These are phyloP conservation scores for Drosophila melanica DNA, from an alignment of 1,140 invertebrate species.

Conservation along the genomic window DNA sequence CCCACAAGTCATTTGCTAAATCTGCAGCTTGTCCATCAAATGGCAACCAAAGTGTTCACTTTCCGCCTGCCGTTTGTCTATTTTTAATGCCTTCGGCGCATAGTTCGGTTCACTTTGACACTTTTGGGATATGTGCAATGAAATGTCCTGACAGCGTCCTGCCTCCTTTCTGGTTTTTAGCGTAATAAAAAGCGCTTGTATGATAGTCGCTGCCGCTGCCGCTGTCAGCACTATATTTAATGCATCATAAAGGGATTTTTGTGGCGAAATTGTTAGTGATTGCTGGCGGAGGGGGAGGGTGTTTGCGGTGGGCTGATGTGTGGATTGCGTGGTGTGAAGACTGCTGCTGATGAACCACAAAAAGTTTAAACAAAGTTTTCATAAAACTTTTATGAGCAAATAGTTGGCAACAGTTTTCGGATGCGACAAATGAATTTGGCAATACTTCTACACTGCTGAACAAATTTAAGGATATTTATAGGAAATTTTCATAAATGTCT, in stretches of 20 bases:
- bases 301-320: neutral
- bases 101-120: constrained; percentile 22
- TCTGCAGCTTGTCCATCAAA: constrained; percentile 1
- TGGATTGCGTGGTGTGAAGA: neutral
- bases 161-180: constrained; percentile 59
- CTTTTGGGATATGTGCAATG: constrained; percentile 33
- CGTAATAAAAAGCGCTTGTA: constrained; percentile 46
- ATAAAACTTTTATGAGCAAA: constrained; percentile 39
- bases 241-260: constrained; percentile 70
- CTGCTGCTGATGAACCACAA: constrained; percentile 3
- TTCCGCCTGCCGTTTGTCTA: constrained; percentile 11
- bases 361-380: constrained; percentile 33
- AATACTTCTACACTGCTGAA: neutral
- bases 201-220: constrained; percentile 13
- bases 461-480: no score
- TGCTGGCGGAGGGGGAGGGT: no score
- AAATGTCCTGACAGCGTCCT: constrained; percentile 37
- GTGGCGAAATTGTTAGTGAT: constrained; percentile 1
- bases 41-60: neutral
- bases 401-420: constrained; percentile 39
- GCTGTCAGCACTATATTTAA: constrained; percentile 54
- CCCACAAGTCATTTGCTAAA: constrained; percentile 10
- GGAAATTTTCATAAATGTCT: no score
- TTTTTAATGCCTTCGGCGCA: constrained; percentile 56
- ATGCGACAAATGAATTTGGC: constrained; percentile 20